Conservation (phyloP, 2,797 vertebrate species). For the Pangasius larnaudii region DNA sequence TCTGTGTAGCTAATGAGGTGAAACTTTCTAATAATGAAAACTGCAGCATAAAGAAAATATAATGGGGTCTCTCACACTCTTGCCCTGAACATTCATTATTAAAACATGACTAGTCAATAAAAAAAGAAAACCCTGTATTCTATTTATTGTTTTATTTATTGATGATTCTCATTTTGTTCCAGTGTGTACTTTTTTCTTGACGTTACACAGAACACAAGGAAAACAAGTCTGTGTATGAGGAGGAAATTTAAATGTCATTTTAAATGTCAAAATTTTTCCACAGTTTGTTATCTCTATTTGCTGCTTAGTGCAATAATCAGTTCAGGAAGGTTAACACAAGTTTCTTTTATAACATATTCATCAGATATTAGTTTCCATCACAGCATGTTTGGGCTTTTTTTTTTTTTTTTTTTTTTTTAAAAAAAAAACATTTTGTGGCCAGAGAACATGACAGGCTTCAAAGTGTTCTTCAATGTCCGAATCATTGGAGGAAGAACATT, state of each 20-base stretch:
- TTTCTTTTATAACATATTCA: too few relatives aligned
- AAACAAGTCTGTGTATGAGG: too few relatives aligned
- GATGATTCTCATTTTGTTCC: background rate
- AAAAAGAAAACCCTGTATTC: background rate
- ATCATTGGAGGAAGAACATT: constrained; percentile 91
- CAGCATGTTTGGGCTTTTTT: background rate
- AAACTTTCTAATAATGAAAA: constrained; percentile 23
- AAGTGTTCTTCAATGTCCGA: constrained; percentile 91
- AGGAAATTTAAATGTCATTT: constrained; percentile 19
- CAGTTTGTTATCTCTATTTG: background rate
- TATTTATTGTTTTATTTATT: background rate
- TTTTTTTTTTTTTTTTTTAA: background rate
- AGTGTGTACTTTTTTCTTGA: background rate
- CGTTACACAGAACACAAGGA: background rate
- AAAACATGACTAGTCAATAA: background rate
- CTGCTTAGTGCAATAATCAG: background rate
- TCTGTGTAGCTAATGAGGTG: constrained; percentile 12
- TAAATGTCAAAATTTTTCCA: background rate
- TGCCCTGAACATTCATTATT: background rate
- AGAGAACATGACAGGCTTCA: constrained; percentile 94
- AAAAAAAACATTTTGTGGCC: constrained; percentile 74
- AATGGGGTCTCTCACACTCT: background rate
- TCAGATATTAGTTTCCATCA: background rate
- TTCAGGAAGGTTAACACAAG: background rate
- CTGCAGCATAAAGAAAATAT: constrained; percentile 5